Conservation (phyloP, 2,888 invertebrate species). For the Fissipunctia ypsillon region DNA sequence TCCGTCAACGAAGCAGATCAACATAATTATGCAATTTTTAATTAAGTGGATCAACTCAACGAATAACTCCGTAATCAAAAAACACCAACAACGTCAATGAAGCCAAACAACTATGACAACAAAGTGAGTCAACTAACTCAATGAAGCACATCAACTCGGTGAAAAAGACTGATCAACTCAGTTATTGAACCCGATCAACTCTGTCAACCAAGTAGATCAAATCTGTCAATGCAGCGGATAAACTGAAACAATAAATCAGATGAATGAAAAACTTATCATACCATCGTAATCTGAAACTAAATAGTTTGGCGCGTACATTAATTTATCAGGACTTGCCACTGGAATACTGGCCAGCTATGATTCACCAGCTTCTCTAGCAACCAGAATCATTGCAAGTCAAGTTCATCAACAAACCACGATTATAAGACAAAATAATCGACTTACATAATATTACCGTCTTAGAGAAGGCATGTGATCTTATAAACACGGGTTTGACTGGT, state of each 20-base stretch:
- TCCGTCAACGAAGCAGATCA: not conserved
- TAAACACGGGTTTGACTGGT: not conserved
- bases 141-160: not conserved
- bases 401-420: not conserved
- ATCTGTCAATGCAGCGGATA: not conserved
- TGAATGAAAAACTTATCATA: not conserved
- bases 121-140: not conserved
- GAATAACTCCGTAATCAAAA: not conserved
- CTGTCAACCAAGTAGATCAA: not conserved
- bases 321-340: constrained; percentile 1
- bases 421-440: not conserved
- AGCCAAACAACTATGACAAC: not conserved
- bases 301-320: no score
- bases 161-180: not conserved
- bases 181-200: not conserved
- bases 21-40: not conserved
- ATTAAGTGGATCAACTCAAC: not conserved
- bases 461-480: not conserved
- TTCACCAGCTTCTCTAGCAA: not conserved
- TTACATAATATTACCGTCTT: not conserved
- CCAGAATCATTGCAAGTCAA: not conserved
- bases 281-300: not conserved
- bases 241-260: not conserved
- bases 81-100: constrained; percentile 1
- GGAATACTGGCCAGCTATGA: not conserved